Conservation (phyloP, 2,797 vertebrate species). For the Urocyon cinereoargenteus region DNA sequence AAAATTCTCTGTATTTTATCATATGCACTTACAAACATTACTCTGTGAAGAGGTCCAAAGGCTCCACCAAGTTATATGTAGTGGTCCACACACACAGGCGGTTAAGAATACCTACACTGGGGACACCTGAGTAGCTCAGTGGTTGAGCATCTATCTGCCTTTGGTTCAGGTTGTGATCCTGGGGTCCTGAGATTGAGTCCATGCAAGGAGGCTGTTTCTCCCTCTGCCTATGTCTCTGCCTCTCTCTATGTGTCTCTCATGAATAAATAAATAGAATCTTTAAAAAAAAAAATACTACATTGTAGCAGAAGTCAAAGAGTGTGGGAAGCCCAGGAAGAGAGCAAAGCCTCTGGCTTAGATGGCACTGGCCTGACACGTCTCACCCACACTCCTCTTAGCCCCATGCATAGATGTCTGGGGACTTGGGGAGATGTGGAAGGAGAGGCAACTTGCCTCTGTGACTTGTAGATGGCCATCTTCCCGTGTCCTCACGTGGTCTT, state of each 20-base stretch:
- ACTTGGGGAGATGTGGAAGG: background rate
- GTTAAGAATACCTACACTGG: background rate
- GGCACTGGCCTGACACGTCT: background rate
- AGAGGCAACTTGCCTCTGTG: background rate
- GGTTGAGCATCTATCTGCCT: too few species aligned
- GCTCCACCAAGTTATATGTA: background rate
- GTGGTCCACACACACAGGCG: background rate
- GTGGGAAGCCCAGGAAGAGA: background rate
- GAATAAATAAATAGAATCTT: too few species aligned
- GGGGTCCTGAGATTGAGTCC: too few species aligned
- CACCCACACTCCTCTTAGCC: background rate
- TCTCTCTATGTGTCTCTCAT: too few species aligned
- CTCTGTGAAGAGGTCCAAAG: background rate
- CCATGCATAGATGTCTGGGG: background rate
- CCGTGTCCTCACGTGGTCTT: background rate
- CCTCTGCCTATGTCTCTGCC: too few species aligned
- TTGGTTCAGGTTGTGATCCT: too few species aligned
- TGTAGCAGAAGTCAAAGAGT: background rate
- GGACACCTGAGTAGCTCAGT: too few species aligned
- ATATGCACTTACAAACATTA: background rate
- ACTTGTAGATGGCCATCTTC: background rate
- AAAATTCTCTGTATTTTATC: background rate
- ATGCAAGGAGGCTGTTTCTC: too few species aligned
- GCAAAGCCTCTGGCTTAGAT: background rate
- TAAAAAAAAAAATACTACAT: too few species aligned